These are phyloP conservation scores for Tipula lateralis DNA, from an alignment of 2,888 invertebrate species.

Conservation along the genomic window DNA sequence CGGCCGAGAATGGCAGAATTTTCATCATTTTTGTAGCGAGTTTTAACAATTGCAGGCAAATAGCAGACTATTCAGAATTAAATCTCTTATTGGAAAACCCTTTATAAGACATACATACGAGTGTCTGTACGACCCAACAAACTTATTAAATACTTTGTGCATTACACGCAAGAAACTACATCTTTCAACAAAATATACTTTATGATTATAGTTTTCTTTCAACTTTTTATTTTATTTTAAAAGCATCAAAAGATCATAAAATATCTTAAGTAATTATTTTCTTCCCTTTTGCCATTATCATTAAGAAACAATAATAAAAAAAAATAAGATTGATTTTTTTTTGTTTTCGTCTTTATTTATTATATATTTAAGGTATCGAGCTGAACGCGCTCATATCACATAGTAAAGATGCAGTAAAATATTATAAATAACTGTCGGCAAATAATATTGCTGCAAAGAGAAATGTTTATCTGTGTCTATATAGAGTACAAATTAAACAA, in stretches of 20 bases:
- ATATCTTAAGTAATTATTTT: constrained; percentile 24
- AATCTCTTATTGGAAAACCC: too few relatives aligned
- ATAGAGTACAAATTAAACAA: constrained; percentile 15
- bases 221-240: constrained; percentile 13
- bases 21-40: too few relatives aligned
- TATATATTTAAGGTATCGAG: background rate
- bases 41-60: too few relatives aligned
- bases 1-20: too few relatives aligned
- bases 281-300: constrained; percentile 1
- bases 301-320: constrained; percentile 7
- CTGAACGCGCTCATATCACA: background rate
- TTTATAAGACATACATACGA: background rate
- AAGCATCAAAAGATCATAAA: constrained; percentile 15
- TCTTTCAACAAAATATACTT: constrained; percentile 24
- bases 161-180: background rate
- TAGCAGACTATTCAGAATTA: too few relatives aligned
- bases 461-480: background rate
- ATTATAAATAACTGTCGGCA: constrained; percentile 1
- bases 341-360: constrained; percentile 14
- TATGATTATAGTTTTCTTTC: constrained; percentile 14
- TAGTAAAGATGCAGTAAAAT: background rate
- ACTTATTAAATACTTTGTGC: background rate
- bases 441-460: background rate
- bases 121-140: background rate
- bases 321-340: background rate